These are phyloP conservation scores for Caenorhabditis sp. DNA, from an alignment of 2,888 invertebrate genomes.

Conservation along the genomic window DNA sequence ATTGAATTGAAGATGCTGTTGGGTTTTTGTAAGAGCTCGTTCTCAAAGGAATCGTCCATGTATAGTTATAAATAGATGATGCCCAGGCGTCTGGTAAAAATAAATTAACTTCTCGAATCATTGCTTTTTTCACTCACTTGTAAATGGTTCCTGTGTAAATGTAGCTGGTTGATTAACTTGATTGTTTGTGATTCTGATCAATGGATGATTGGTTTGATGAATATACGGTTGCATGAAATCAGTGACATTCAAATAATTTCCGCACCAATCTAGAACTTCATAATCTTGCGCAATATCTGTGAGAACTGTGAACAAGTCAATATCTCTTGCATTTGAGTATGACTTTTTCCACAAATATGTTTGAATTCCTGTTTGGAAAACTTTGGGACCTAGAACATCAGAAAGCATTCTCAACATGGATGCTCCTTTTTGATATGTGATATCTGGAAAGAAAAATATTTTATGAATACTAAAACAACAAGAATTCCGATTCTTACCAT, in stretches of 20 bases:
- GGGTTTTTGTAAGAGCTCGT: conserved; percentile 3
- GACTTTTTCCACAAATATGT: conserved; percentile 78
- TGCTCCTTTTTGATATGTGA: conserved; percentile 51
- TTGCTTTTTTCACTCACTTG: background rate
- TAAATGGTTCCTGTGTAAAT: conserved; percentile 35
- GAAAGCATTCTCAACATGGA: conserved; percentile 48
- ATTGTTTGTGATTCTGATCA: conserved; percentile 33
- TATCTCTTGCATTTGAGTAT: conserved; percentile 80
- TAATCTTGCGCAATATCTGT: conserved; percentile 74
- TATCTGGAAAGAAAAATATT: conserved; percentile 19
- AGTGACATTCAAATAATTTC: conserved; percentile 28
- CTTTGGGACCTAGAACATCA: conserved; percentile 20
- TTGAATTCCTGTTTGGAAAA: conserved; percentile 42
- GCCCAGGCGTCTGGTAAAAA: too few species aligned
- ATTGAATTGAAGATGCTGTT: conserved; percentile 7
- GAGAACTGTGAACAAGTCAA: conserved; percentile 83
- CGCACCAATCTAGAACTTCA: conserved; percentile 42
- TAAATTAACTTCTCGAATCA: background rate
- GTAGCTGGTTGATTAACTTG: conserved; percentile 3
- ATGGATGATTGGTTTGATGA: conserved; percentile 44
- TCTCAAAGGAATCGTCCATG: conserved; percentile 36
- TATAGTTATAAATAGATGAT: conserved; percentile 30
- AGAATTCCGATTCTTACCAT: conserved; percentile 10
- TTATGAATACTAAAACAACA: too few species aligned
- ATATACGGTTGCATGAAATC: conserved; percentile 45